phyloP scores from a whole-genome alignment of 2,888 invertebrate genomes.

The Acheta domesticus region DNA sequence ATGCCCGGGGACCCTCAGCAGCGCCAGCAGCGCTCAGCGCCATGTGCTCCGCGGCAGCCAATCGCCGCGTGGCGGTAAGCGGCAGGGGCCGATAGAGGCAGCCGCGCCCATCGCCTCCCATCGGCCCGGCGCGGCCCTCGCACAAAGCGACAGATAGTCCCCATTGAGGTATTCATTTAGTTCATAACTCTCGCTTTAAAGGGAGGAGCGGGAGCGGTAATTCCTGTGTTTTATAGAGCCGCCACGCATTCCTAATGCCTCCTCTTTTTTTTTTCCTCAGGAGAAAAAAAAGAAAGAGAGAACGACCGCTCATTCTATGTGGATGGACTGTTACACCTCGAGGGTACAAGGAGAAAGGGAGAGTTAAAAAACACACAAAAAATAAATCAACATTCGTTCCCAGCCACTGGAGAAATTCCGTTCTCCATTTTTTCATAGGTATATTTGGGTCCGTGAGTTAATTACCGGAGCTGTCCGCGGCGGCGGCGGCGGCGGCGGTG shows the following conservation, averaged over 20 bases:
- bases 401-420: slow-evolving; percentile 18
- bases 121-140: background rate
- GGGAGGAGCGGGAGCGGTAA: background rate
- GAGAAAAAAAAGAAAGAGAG: background rate
- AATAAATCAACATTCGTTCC: slow-evolving; percentile 18
- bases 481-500: background rate
- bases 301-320: slow-evolving; percentile 5
- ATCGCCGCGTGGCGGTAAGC: no score
- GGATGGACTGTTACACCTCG: background rate
- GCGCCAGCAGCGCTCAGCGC: no score
- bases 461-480: background rate
- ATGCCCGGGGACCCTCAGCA: no score
- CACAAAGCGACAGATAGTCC: background rate
- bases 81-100: no score
- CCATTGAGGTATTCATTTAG: slow-evolving; percentile 18
- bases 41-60: no score
- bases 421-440: background rate
- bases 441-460: background rate
- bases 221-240: slow-evolving; percentile 18
- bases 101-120: no score
- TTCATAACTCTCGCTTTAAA: slow-evolving; percentile 1
- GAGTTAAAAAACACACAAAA: background rate
- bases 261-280: background rate
- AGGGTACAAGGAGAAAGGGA: slow-evolving; percentile 6
- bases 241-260: background rate